Evolutionary conservation across 2,888 invertebrate species (phyloP).

Genomic region (Ophion obscuratus): DNA sequence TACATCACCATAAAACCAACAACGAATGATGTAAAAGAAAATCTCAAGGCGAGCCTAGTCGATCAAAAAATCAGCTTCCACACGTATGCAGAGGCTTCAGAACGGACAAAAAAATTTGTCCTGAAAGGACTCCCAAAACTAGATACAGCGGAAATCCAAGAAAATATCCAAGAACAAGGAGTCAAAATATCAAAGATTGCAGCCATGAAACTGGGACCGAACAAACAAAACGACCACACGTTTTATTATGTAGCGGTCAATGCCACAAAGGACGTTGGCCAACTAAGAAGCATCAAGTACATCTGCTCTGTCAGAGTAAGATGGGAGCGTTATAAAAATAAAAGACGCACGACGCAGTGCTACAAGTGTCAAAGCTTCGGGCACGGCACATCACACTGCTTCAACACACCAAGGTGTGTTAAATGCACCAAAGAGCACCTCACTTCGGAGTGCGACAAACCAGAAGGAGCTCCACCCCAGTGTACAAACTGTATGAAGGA

Average conservation of each 20-base stretch:
- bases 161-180: not conserved
- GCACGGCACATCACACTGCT: conserved; percentile 32
- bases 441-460: conserved; percentile 11
- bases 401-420: conserved; percentile 35
- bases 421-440: conserved; percentile 33
- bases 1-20: no score
- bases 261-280: not conserved
- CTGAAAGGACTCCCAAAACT: conserved; percentile 1
- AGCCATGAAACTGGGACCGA: not conserved
- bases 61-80: not conserved
- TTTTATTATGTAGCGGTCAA: conserved; percentile 24
- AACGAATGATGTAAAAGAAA: not conserved
- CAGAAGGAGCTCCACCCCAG: not conserved
- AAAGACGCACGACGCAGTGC: conserved; percentile 55
- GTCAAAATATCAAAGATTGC: conserved; percentile 3
- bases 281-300: conserved; percentile 15
- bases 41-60: not conserved
- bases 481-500: conserved; percentile 29
- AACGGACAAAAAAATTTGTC: not conserved
- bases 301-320: conserved; percentile 31
- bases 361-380: conserved; percentile 61
- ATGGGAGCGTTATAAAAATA: conserved; percentile 63
- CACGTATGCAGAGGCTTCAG: not conserved
- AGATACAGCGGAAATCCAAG: not conserved
- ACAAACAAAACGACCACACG: not conserved